A percentile compares a stretch with the other conserved stretches of the same genome.
These are phyloP conservation scores for Pantala flavescens DNA, from an alignment of 1,140 invertebrate genomes.

Conservation along the genomic window DNA sequence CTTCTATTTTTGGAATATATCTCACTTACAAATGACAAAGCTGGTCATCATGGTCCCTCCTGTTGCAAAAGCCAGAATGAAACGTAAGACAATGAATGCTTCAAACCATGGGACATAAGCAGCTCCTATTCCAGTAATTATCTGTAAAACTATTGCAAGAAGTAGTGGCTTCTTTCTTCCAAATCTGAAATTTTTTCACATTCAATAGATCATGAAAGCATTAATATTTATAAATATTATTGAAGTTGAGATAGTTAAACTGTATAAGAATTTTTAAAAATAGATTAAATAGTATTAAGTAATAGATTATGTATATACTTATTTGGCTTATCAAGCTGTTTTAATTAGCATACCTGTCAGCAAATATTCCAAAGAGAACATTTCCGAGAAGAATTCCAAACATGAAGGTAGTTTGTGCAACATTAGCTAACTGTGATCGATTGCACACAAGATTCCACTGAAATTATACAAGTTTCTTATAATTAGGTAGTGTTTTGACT, in stretches of 20 bases:
- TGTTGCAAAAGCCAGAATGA: slow-evolving; percentile 56
- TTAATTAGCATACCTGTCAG: slow-evolving; percentile 52
- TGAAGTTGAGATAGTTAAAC: no score
- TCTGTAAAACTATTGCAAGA: slow-evolving; percentile 54
- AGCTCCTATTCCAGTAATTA: slow-evolving; percentile 48
- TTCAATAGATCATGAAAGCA: no score
- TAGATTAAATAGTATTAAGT: no score
- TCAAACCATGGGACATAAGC: slow-evolving; percentile 55
- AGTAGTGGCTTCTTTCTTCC: slow-evolving; percentile 65
- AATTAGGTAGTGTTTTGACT: no score
- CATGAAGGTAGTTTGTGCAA: slow-evolving; percentile 66
- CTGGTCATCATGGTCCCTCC: slow-evolving; percentile 66
- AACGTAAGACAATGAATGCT: slow-evolving; percentile 56
- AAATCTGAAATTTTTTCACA: slow-evolving; percentile 49
- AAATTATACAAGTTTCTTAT: slow-evolving; percentile 20
- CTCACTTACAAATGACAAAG: slow-evolving; percentile 49
- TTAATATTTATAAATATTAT: no score
- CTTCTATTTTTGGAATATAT: no score
- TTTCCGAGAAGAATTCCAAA: slow-evolving; percentile 60
- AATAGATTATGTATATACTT: no score
- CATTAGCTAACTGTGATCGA: slow-evolving; percentile 47
- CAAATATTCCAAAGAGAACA: slow-evolving; percentile 58
- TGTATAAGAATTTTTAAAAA: no score
- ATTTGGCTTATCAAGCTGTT: neutral
- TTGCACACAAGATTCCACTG: slow-evolving; percentile 62